These are phyloP conservation scores for Epinotia nisella DNA, from an alignment of 2,888 invertebrate genomes.

Conservation along the genomic window DNA sequence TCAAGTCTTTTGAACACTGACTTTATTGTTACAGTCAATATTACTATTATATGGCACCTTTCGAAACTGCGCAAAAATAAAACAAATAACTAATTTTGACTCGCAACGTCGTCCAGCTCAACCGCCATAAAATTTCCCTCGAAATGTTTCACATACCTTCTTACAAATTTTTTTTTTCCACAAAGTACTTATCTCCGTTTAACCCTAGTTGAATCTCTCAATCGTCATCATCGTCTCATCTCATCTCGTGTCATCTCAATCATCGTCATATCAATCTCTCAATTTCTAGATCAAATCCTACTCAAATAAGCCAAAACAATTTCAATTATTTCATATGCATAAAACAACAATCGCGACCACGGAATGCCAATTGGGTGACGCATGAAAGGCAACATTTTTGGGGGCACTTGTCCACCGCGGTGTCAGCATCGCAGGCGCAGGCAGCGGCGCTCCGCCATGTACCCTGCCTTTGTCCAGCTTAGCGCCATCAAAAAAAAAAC, in stretches of 20 bases:
- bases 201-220: background rate
- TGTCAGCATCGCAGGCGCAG: constrained; percentile 43
- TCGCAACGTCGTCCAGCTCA: background rate
- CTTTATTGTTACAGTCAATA: background rate
- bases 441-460: constrained; percentile 64
- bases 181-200: background rate
- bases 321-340: constrained; percentile 12
- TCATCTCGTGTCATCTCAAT: too few relatives aligned
- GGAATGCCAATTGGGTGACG: constrained; percentile 56
- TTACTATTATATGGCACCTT: background rate
- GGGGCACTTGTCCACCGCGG: constrained; percentile 35
- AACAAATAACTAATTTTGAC: background rate
- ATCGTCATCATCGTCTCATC: too few relatives aligned
- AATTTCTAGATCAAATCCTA: background rate
- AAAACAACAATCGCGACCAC: constrained; percentile 32
- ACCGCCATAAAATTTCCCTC: background rate
- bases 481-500: constrained; percentile 79
- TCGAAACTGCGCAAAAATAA: background rate
- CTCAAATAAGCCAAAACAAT: background rate
- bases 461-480: constrained; percentile 70
- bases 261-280: too few relatives aligned
- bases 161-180: background rate
- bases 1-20: background rate
- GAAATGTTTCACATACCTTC: background rate
- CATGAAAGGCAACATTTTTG: constrained; percentile 53